Evolutionary conservation across 2,113 vertebrate genomes (phyloP), one percentile per base, ranked within the genome.

Genomic region (Electrona antarctica): DNA sequence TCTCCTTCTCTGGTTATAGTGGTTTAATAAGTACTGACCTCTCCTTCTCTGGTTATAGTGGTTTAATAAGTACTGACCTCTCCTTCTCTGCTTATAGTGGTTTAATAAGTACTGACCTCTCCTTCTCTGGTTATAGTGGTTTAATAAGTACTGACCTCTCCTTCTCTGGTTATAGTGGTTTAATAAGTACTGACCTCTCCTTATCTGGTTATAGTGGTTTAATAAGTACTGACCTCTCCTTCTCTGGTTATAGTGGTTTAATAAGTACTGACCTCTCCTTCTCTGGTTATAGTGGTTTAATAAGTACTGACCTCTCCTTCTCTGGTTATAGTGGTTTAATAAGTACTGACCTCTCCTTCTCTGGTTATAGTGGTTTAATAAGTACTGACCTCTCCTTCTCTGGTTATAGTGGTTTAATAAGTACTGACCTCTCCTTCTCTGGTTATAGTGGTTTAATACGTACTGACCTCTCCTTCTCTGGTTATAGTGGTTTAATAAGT

Each of bases 401-500:
- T n/a, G n/a, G n/a, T 70, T 46, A 14, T 67, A 62, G 56, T 54
- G 51, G 51, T 54, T 54, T 11, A 8, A 7, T n/a, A n/a, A n/a
- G n/a, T n/a, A n/a, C n/a, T n/a, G 51, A 54, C 51, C 51, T 54
- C 51, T n/a, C 6, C 8, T 6, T 13, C 12, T 54, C 11, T 70
- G 73, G 12, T 70, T 46, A 14, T 67, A 62, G 56, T 54, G 51
- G 51, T 54, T 54, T 11, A 8, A 7, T n/a, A n/a, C n/a, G n/a
- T n/a, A n/a, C n/a, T n/a, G 51, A 54, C 51, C 51, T 54, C 51
- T n/a, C 6, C 8, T 6, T 13, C 12, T 54, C 11, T n/a, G n/a
- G n/a, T 70, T 46, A 14, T 67, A 62, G 56, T 54, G 51, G 51
- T 54, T 54, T 11, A 8, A 7, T n/a, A n/a, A n/a, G n/a, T n/a